A percentile compares a stretch with the other conserved stretches of the same genome.
phyloP scores from a whole-genome alignment of 2,888 invertebrate genomes.

The Harpalus rubripes region DNA sequence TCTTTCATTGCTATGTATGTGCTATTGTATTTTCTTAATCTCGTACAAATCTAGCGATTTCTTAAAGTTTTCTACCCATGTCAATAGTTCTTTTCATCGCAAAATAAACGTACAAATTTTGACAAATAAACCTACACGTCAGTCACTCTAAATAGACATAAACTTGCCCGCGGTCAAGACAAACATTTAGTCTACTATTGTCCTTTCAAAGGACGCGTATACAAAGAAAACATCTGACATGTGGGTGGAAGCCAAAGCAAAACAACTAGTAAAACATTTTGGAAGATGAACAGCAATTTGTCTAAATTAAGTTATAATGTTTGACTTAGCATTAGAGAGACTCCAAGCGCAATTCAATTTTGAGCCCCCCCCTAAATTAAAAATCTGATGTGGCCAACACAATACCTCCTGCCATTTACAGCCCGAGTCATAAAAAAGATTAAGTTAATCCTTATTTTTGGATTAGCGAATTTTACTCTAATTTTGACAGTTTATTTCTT shows the following conservation, averaged over 20 bases:
- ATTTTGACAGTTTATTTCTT: too few species aligned
- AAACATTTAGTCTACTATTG: not conserved
- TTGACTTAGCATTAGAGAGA: too few species aligned
- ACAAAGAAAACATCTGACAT: not conserved
- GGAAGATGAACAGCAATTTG: not conserved
- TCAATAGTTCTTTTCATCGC: not conserved
- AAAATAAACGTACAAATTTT: conserved; percentile 34
- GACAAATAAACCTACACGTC: conserved; percentile 38
- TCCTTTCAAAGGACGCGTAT: not conserved
- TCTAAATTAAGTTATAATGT: too few species aligned
- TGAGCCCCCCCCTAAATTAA: too few species aligned
- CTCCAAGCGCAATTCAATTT: too few species aligned
- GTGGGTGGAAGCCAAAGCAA: not conserved
- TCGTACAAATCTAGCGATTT: not conserved
- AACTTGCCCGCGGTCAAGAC: conserved; percentile 21
- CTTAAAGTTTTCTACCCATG: not conserved
- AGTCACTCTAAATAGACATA: conserved; percentile 15
- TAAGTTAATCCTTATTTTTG: too few species aligned
- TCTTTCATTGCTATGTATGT: not conserved
- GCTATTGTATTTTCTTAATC: not conserved
- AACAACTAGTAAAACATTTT: not conserved
- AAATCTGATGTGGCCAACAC: too few species aligned
- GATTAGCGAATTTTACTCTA: too few species aligned
- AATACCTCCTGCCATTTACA: too few species aligned
- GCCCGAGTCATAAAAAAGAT: too few species aligned